Percentiles rank a stretch among this genome's conserved stretches.
Evolutionary conservation across 1,140 invertebrate species (phyloP).

Genomic region (Drosophila parabipectinata): DNA sequence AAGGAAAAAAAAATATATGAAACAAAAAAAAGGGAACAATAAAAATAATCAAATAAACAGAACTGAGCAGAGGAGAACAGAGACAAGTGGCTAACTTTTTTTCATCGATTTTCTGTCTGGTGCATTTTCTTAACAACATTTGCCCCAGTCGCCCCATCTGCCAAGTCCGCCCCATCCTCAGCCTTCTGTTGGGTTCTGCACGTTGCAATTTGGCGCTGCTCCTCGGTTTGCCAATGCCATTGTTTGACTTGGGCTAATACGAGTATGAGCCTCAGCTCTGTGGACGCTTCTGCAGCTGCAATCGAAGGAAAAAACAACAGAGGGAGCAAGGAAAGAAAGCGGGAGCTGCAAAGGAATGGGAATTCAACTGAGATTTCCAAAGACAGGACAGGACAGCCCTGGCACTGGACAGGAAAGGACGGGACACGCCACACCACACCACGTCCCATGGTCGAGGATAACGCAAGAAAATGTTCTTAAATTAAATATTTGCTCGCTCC

Average conservation of each 20-base stretch:
- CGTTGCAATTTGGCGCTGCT: slow-evolving; percentile 69
- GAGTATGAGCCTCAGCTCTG: slow-evolving; percentile 58
- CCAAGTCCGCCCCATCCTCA: slow-evolving; percentile 15
- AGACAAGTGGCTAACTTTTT: slow-evolving; percentile 39
- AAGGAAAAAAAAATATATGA: slow-evolving; percentile 38
- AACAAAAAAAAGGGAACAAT: slow-evolving; percentile 24
- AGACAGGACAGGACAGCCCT: slow-evolving; percentile 51
- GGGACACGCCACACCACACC: slow-evolving; percentile 40
- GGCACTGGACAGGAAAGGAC: slow-evolving; percentile 13
- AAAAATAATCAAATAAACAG: slow-evolving; percentile 42
- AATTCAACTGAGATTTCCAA: slow-evolving; percentile 76
- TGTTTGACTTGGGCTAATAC: slow-evolving; percentile 79
- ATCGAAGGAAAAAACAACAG: slow-evolving; percentile 36
- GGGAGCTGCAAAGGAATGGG: slow-evolving; percentile 13
- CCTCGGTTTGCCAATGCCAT: slow-evolving; percentile 71
- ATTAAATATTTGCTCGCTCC: slow-evolving; percentile 76
- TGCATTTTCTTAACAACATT: slow-evolving; percentile 76
- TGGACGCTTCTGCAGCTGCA: slow-evolving; percentile 45
- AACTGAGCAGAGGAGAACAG: slow-evolving; percentile 27
- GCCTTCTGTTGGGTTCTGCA: slow-evolving; percentile 41
- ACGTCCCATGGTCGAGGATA: slow-evolving; percentile 49
- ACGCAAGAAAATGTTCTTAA: slow-evolving; percentile 66
- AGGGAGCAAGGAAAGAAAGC: slow-evolving; percentile 1
- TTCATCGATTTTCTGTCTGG: slow-evolving; percentile 72
- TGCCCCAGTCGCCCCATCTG: slow-evolving; percentile 20